Percentiles rank a stretch among this genome's conserved stretches.
These are phyloP conservation scores for Atherix ibis DNA, from an alignment of 2,888 invertebrate species.

Conservation along the genomic window DNA sequence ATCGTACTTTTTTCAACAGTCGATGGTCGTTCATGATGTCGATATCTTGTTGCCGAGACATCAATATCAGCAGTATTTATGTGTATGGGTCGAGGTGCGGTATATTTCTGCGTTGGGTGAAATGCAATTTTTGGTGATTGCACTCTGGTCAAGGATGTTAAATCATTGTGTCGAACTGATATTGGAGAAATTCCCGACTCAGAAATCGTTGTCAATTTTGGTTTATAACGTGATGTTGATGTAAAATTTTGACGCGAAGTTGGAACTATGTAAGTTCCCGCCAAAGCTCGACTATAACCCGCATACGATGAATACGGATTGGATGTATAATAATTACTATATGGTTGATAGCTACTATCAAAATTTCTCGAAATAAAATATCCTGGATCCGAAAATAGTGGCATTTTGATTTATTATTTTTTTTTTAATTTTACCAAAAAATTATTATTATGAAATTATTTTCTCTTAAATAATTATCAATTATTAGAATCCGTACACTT, in stretches of 20 bases:
- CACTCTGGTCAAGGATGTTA: constrained; percentile 33
- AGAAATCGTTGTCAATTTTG: constrained; percentile 58
- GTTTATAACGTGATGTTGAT: constrained; percentile 43
- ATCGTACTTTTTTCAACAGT: not conserved
- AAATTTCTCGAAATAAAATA: constrained; percentile 35
- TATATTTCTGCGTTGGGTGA: constrained; percentile 33
- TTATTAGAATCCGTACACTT: too few relatives aligned
- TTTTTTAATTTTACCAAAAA: not conserved
- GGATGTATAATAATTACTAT: constrained; percentile 33
- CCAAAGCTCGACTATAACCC: constrained; percentile 37
- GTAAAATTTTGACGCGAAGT: constrained; percentile 21
- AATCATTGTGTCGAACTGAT: constrained; percentile 16
- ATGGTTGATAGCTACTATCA: constrained; percentile 28
- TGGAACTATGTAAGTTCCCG: constrained; percentile 21
- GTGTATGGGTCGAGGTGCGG: constrained; percentile 46
- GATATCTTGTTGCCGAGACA: constrained; percentile 52
- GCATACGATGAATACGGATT: constrained; percentile 33
- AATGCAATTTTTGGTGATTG: constrained; percentile 38
- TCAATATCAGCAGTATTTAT: constrained; percentile 78
- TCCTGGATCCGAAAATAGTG: constrained; percentile 51
- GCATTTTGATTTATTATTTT: constrained; percentile 34
- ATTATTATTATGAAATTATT: not conserved
- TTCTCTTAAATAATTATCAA: not conserved
- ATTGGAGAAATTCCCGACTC: constrained; percentile 38
- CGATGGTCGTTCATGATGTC: constrained; percentile 13